These are phyloP conservation scores for Phengaris arion DNA, from an alignment of 2,888 invertebrate species.

Conservation along the genomic window DNA sequence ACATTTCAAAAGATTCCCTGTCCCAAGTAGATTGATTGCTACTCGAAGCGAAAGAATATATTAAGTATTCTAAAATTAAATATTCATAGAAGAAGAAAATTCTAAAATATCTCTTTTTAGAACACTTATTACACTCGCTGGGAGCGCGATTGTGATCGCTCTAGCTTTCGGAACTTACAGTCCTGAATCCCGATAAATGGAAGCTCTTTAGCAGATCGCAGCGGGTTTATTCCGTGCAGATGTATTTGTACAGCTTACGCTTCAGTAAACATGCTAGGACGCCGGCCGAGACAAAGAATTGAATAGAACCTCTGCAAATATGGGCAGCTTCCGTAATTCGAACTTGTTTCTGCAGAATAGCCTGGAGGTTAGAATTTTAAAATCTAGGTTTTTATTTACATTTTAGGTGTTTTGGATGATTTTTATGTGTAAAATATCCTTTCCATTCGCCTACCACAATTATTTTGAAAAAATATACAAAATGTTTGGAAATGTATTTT, in stretches of 20 bases:
- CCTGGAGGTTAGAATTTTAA: background rate
- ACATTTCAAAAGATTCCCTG: background rate
- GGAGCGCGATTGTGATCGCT: background rate
- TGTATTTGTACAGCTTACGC: conserved; percentile 12
- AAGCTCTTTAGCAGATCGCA: conserved; percentile 5
- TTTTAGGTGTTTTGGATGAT: no score
- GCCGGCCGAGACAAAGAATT: conserved; percentile 13
- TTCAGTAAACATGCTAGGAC: conserved; percentile 5
- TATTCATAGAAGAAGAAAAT: background rate
- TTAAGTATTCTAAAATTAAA: background rate
- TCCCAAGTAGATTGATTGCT: no score
- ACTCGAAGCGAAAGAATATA: background rate
- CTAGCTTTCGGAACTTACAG: background rate
- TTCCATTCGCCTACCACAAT: no score
- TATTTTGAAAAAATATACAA: no score
- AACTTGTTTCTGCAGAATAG: background rate
- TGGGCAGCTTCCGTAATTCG: conserved; percentile 2
- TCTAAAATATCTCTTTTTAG: background rate
- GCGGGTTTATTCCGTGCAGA: conserved; percentile 10
- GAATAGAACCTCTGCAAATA: background rate
- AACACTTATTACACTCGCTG: background rate
- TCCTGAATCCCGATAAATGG: conserved; percentile 17
- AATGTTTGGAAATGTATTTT: no score
- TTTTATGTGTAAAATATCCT: no score
- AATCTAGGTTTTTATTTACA: background rate